A percentile compares a stretch with the other conserved stretches of the same genome.
Evolutionary conservation across 1,140 invertebrate genomes (phyloP).

Genomic region (Drosophila auraria): DNA sequence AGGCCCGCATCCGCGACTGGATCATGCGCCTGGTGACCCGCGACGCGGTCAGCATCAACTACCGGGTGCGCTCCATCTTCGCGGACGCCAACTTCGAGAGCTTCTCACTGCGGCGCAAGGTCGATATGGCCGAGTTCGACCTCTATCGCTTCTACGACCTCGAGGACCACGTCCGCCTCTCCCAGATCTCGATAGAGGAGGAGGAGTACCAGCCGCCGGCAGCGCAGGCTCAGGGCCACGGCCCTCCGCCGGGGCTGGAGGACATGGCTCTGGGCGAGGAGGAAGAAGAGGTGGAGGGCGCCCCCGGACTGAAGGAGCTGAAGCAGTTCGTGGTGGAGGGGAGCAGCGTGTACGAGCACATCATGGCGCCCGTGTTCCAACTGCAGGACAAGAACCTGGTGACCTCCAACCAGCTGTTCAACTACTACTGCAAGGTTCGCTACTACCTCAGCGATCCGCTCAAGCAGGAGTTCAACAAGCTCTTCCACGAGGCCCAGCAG

Average conservation of each 20-base stretch:
- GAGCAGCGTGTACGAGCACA: constrained; percentile 83
- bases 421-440: constrained; percentile 73
- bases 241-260: constrained; percentile 5
- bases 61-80: constrained; percentile 85
- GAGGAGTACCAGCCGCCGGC: constrained; percentile 16
- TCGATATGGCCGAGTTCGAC: constrained; percentile 52
- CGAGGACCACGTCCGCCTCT: constrained; percentile 65
- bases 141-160: constrained; percentile 73
- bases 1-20: constrained; percentile 84
- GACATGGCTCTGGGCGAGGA: constrained; percentile 6
- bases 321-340: constrained; percentile 73
- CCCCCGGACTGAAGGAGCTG: constrained; percentile 1
- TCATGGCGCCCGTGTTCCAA: constrained; percentile 77
- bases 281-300: background rate
- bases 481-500: constrained; percentile 85
- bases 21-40: constrained; percentile 84
- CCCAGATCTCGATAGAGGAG: constrained; percentile 45
- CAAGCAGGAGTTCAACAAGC: constrained; percentile 85
- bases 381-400: constrained; percentile 85
- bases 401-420: constrained; percentile 82
- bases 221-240: constrained; percentile 4
- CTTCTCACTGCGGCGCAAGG: constrained; percentile 70
- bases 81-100: constrained; percentile 84
- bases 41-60: constrained; percentile 73
- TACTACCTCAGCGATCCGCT: constrained; percentile 81